Evolutionary conservation across 1,140 invertebrate species (phyloP), one percentile per base, ranked within the genome.

Genomic region (Megathymus violae): DNA sequence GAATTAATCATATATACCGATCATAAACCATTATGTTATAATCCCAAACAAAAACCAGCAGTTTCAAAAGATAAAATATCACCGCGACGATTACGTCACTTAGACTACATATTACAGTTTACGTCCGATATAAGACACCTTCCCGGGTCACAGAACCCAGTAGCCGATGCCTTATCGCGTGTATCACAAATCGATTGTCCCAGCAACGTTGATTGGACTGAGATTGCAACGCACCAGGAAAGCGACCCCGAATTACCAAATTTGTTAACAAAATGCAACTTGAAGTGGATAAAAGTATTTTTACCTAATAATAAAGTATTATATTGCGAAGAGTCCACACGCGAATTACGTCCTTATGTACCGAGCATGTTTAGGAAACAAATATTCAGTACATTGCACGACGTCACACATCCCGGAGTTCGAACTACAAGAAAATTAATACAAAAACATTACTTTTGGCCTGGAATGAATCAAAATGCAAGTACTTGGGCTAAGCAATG

Each of bases 381-480:
- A 43, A 43, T 43, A 43, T 43, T 43, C 40, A 43, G 40, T 43
- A 43, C 40, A 43, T 43, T 43, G 14, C 40, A 43, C 5, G 9
- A 43, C 40, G 40, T 43, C 3, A 43, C 40, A 15, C 40, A 17
- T 13, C 40, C 40, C 15, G 40, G 40, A 15, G 15, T 43, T 7
- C 11, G 40, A 0, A 43, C 40, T 7, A 43, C 40, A 15, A 43
- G 40, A 43, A 15, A 43, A 13, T 11, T 38, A n/a, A 43, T 43
- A 16, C 40, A 43, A 16, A 43, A 43, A 43, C 40, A 43, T 43
- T 43, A 43, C 19, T 64, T 58, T 31, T 64, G 62, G 62, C 62
- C 51, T 4, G 38, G 27, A 34, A 64, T 64, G 44, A 65, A 65
- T 4, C 51, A 27, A 34, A 54, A 65, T 25, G 14, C 59, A 22